These are phyloP conservation scores for Rousettus leschenaultii DNA, from an alignment of 2,113 vertebrate genomes.

Conservation along the genomic window DNA sequence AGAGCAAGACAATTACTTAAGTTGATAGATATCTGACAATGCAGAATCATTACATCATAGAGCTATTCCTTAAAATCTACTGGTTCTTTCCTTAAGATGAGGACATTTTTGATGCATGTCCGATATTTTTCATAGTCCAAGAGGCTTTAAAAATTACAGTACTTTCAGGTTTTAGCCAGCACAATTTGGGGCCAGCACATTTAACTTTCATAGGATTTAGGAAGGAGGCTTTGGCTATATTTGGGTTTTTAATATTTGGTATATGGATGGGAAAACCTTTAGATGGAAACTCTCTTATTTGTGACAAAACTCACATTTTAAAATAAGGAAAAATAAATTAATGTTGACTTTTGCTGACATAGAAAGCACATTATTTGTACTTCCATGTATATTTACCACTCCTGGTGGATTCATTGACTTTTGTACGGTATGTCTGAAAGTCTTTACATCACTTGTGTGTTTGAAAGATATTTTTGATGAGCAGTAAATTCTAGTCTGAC, in stretches of 20 bases:
- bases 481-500: background rate
- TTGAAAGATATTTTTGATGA: background rate
- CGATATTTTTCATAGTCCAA: background rate
- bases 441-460: background rate
- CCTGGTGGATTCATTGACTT: background rate
- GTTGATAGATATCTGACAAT: background rate
- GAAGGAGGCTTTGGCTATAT: background rate
- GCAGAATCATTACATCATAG: no score
- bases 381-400: background rate
- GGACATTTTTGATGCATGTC: background rate
- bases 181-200: no score
- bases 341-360: background rate
- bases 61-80: background rate
- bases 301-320: background rate
- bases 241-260: background rate
- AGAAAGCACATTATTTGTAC: background rate
- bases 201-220: background rate
- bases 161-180: background rate
- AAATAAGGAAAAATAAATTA: background rate
- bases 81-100: background rate
- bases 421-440: background rate
- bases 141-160: background rate
- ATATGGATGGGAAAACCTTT: background rate
- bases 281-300: background rate
- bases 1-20: background rate